A percentile compares a stretch with the other conserved stretches of the same genome.
Evolutionary conservation across 2,888 invertebrate genomes (phyloP).

Genomic region (Ephialtes manifestator): DNA sequence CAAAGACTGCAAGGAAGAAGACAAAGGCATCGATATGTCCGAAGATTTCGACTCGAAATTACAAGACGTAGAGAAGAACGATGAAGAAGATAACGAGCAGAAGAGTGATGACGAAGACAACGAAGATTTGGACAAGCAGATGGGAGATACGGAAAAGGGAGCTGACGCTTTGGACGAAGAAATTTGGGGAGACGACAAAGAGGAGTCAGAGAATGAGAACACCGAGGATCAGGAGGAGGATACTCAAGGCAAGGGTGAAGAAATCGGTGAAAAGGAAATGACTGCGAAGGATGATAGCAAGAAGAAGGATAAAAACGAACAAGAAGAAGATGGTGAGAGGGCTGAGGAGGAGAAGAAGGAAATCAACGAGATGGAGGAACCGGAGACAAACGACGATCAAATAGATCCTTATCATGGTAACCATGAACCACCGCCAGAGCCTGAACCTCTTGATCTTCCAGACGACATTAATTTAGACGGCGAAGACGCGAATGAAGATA

Average conservation of each 20-base stretch:
- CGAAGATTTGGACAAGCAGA: slow-evolving; percentile 96
- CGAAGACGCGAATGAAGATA: slow-evolving; percentile 89
- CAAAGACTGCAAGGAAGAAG: slow-evolving; percentile 94
- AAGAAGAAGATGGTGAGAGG: slow-evolving; percentile 78
- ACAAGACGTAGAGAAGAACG: slow-evolving; percentile 92
- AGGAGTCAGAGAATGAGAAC: slow-evolving; percentile 89
- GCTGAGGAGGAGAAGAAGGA: slow-evolving; percentile 89
- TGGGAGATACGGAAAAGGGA: slow-evolving; percentile 97
- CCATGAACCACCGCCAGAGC: slow-evolving; percentile 92
- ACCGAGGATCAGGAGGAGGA: slow-evolving; percentile 88
- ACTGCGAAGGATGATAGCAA: slow-evolving; percentile 88
- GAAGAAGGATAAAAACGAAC: slow-evolving; percentile 73
- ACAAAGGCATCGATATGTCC: slow-evolving; percentile 97
- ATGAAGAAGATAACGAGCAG: slow-evolving; percentile 88
- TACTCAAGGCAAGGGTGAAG: slow-evolving; percentile 79
- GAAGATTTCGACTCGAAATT: slow-evolving; percentile 97
- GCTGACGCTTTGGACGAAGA: slow-evolving; percentile 93
- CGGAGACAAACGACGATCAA: slow-evolving; percentile 93
- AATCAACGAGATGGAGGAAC: slow-evolving; percentile 94
- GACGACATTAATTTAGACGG: slow-evolving; percentile 95
- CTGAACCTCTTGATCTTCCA: slow-evolving; percentile 95
- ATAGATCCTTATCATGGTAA: slow-evolving; percentile 94
- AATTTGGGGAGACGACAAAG: slow-evolving; percentile 95
- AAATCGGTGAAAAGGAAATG: slow-evolving; percentile 89
- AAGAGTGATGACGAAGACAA: slow-evolving; percentile 90